Conservation (phyloP, 2,113 vertebrate genomes). For the Gymnocephalus cernua region DNA sequence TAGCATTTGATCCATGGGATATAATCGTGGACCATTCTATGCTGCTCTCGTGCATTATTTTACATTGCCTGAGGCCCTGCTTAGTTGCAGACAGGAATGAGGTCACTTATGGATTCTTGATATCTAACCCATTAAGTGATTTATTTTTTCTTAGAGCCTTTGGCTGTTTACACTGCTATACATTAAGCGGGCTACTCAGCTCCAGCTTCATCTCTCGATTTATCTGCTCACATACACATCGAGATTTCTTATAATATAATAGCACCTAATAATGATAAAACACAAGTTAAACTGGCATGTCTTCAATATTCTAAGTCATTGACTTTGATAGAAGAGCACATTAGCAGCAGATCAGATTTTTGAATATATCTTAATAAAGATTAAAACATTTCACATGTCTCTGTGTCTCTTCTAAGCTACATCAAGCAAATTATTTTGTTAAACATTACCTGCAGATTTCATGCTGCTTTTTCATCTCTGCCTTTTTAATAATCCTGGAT, state of each 20-base stretch:
- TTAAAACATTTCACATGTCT: conserved; percentile 20
- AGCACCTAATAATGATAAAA: not conserved
- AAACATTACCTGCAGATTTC: not conserved
- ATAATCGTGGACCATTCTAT: conserved; percentile 15
- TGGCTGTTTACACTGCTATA: conserved; percentile 46
- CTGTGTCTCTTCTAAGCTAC: not conserved
- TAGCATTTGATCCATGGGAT: conserved; percentile 12
- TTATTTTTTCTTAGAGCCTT: conserved; percentile 20
- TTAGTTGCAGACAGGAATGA: conserved; percentile 69
- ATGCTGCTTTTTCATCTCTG: not conserved
- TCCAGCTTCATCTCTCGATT: conserved; percentile 1
- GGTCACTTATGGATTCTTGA: conserved; percentile 74
- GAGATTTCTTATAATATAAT: conserved; percentile 4
- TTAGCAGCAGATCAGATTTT: conserved; percentile 11
- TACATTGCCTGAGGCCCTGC: conserved; percentile 53
- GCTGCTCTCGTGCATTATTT: conserved; percentile 45
- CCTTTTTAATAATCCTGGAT: not conserved
- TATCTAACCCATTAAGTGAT: conserved; percentile 59
- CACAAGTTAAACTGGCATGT: not conserved
- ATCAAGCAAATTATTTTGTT: not conserved
- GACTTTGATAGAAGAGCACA: conserved; percentile 43
- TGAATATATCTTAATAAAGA: conserved; percentile 13
- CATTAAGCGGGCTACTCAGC: conserved; percentile 26
- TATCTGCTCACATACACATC: not conserved
- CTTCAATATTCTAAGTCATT: not conserved